These are phyloP conservation scores for Otocyon megalotis DNA, from an alignment of 2,113 vertebrate species.

Conservation along the genomic window DNA sequence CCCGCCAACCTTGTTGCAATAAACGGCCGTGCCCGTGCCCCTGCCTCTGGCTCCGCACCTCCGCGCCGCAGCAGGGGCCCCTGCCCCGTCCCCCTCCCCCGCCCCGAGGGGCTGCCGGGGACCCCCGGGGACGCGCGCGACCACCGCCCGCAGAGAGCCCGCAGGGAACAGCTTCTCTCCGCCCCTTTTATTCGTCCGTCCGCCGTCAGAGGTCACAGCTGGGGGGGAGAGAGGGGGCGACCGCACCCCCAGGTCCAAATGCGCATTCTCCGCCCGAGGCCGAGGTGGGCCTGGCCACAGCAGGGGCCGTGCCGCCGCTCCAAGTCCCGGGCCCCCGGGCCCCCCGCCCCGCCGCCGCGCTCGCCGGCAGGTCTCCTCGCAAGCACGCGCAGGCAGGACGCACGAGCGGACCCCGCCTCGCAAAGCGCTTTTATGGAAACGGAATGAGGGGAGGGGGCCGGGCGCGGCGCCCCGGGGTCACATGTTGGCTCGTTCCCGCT, in stretches of 20 bases:
- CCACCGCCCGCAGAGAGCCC: not conserved
- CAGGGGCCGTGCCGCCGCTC: not conserved
- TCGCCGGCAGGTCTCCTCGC: not conserved
- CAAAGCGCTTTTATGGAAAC: not conserved
- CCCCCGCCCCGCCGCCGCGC: not conserved
- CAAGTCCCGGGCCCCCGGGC: not conserved
- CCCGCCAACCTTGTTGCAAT: constrained; percentile 71
- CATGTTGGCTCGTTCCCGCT: constrained; percentile 96
- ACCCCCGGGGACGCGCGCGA: not conserved
- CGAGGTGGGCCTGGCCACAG: too few species aligned
- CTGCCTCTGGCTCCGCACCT: not conserved
- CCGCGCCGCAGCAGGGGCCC: not conserved
- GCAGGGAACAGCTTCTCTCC: not conserved
- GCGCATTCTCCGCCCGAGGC: not conserved
- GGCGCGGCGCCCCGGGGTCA: constrained; percentile 80
- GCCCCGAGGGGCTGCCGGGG: too few species aligned
- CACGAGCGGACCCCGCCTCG: not conserved
- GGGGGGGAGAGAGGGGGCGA: not conserved
- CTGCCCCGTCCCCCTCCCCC: rapidly evolving
- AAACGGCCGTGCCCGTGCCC: constrained; percentile 78
- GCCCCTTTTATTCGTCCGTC: constrained; percentile 22
- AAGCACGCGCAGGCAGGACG: not conserved
- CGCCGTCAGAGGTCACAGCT: not conserved
- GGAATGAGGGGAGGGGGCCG: not conserved
- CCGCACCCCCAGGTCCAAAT: not conserved